A percentile compares a stretch with the other conserved stretches of the same genome.
Conservation (phyloP, 2,797 vertebrate species). For the Anniella stebbinsi region DNA sequence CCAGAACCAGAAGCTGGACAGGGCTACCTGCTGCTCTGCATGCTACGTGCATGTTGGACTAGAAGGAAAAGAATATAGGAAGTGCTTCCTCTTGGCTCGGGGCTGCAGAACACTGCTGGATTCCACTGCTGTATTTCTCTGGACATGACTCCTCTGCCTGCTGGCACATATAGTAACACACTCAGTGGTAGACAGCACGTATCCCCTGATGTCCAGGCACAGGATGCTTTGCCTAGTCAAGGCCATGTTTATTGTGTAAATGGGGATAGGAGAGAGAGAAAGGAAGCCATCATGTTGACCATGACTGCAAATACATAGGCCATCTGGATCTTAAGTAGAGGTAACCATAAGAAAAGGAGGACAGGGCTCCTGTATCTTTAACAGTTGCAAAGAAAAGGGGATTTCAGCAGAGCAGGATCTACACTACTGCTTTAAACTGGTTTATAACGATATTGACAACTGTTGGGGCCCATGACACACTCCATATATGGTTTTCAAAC, state of each 20-base stretch:
- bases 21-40: slow-evolving; percentile 21
- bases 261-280: not conserved
- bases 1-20: slow-evolving; percentile 43
- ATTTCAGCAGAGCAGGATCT: too few relatives aligned
- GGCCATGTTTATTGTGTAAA: slow-evolving; percentile 41
- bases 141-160: slow-evolving; percentile 7
- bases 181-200: slow-evolving; percentile 41
- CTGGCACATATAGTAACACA: slow-evolving; percentile 10
- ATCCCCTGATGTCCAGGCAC: not conserved
- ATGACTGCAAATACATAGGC: not conserved
- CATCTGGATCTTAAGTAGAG: not conserved
- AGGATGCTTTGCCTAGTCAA: not conserved
- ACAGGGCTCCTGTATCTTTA: too few relatives aligned
- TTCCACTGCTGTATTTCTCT: not conserved
- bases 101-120: slow-evolving; percentile 47
- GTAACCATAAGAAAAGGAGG: too few relatives aligned
- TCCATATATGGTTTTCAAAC: too few relatives aligned
- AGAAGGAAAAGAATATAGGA: slow-evolving; percentile 58
- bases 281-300: not conserved
- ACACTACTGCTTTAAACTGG: too few relatives aligned
- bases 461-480: too few relatives aligned
- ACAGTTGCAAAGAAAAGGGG: too few relatives aligned
- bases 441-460: too few relatives aligned
- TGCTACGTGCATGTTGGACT: slow-evolving; percentile 52
- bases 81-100: slow-evolving; percentile 53